These are phyloP conservation scores for Phengaris alcon DNA, from an alignment of 2,888 invertebrate genomes.

Conservation along the genomic window DNA sequence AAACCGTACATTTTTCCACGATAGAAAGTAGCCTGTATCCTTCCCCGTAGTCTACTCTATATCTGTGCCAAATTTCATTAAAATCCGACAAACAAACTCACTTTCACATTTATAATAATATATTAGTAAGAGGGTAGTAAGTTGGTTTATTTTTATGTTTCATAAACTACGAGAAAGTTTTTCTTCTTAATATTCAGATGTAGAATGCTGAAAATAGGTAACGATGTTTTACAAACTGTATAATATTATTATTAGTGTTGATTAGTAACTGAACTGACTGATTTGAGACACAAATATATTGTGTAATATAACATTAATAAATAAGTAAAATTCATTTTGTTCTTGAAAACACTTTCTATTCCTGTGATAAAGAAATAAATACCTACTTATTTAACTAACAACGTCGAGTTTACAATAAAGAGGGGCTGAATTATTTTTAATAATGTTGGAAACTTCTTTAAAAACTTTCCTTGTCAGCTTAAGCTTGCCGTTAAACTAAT, in stretches of 20 bases:
- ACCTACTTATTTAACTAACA: background rate
- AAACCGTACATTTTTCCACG: too few relatives aligned
- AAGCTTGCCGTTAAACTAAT: conserved; percentile 11
- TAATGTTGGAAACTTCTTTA: background rate
- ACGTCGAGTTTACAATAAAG: background rate
- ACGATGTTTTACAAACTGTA: too few relatives aligned
- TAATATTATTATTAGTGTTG: background rate
- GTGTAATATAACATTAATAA: too few relatives aligned
- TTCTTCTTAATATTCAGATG: background rate
- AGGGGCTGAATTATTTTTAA: conserved; percentile 1
- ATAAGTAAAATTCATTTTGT: too few relatives aligned
- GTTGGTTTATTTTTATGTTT: background rate
- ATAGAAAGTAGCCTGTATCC: too few relatives aligned
- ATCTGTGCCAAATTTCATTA: too few relatives aligned
- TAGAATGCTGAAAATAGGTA: too few relatives aligned
- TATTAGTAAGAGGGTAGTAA: background rate
- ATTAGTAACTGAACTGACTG: background rate
- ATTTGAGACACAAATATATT: too few relatives aligned
- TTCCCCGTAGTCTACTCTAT: too few relatives aligned
- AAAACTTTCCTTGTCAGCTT: conserved; percentile 18
- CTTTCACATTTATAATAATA: too few relatives aligned
- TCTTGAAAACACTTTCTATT: too few relatives aligned
- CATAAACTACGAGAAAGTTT: background rate
- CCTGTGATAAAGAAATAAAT: background rate
- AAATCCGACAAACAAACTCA: too few relatives aligned